Percentiles rank a stretch among this genome's conserved stretches.
phyloP scores from a whole-genome alignment of 2,113 vertebrate species.

The Morone chrysops region DNA sequence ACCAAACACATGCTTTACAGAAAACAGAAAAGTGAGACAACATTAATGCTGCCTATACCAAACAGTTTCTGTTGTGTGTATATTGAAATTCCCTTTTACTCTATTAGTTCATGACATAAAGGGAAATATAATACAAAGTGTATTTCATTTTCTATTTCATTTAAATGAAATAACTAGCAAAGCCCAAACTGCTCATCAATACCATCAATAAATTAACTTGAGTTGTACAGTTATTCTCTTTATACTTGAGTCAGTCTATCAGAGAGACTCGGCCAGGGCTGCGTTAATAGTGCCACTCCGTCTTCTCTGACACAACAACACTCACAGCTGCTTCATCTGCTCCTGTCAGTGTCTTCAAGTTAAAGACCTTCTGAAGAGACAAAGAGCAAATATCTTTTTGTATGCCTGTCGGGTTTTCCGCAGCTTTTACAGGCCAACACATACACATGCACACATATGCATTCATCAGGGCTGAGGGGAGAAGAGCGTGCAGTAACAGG shows the following conservation, averaged over 20 bases:
- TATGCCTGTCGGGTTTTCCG: conserved; percentile 57
- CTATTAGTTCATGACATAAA: neutral
- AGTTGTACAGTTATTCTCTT: conserved; percentile 26
- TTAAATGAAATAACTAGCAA: conserved; percentile 2
- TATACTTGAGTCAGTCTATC: conserved; percentile 18
- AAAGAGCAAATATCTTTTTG: conserved; percentile 65
- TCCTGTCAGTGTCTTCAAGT: conserved; percentile 67
- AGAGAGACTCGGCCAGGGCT: conserved; percentile 10
- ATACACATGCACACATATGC: conserved; percentile 45
- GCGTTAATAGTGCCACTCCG: conserved; percentile 52
- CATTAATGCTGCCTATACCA: neutral
- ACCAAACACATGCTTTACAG: neutral
- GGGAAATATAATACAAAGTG: neutral
- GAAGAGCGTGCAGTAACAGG: neutral
- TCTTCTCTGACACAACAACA: conserved; percentile 58
- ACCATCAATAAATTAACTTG: conserved; percentile 19
- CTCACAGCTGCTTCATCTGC: conserved; percentile 58
- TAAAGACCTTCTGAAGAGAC: conserved; percentile 75
- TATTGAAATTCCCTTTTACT: neutral
- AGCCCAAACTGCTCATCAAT: conserved; percentile 8
- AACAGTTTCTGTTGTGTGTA: too few relatives aligned
- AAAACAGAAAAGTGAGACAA: neutral
- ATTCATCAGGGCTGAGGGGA: conserved; percentile 48
- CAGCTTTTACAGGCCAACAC: conserved; percentile 43
- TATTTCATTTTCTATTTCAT: conserved; percentile 3